Base-by-base conservation (phyloP, 2,797 vertebrate genomes). In the Notolabrus celidotus region DNA sequence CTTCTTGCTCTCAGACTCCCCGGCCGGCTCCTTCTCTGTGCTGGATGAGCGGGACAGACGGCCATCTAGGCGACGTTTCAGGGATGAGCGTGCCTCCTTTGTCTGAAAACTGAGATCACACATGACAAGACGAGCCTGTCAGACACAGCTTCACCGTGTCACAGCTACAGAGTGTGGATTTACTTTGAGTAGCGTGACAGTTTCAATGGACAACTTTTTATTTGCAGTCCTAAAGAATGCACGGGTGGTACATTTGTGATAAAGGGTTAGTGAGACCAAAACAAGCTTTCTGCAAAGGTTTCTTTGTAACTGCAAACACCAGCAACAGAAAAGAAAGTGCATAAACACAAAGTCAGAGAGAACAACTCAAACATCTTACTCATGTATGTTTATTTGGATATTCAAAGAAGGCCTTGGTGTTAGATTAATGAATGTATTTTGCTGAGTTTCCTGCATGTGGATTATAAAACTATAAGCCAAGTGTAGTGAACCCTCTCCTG, bases 31-130 rank as follows among this genome's bases (percentile, higher is more conserved):
- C 62, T 92, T 94, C 77, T 99, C 97, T 0, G 89, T 76, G 71
- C 96, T 98, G 51, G 94, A 92, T 0, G 95, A 92, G 70, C 96
- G 94, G 1, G 95, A 95, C 63, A 96, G 93, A 20, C 95, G 95
- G n/a, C 94, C 89, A 0, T 99, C 97, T 22, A 91, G 72, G 16
- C 97, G 92, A 42, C 96, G 96, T 81, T 96, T 98, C 0, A 96
- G 97, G 53, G 97, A 98, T 3, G 89, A 92, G 81, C 95, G 97
- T 9, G 88, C 83, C 73, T 98, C 97, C 89, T 96, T 95, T 6
- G 92, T 85, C 6, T 96, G 96, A 83, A 98, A 98, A 84, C 97
- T 99, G 85, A 64, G 38, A 61, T 66, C 50, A 74, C 19, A 83
- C 41, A 64, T 50, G 42, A 71, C 29, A 50, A 63, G 23, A 67